phyloP scores from a whole-genome alignment of 2,888 invertebrate species.

The Podabrus alpinus region DNA sequence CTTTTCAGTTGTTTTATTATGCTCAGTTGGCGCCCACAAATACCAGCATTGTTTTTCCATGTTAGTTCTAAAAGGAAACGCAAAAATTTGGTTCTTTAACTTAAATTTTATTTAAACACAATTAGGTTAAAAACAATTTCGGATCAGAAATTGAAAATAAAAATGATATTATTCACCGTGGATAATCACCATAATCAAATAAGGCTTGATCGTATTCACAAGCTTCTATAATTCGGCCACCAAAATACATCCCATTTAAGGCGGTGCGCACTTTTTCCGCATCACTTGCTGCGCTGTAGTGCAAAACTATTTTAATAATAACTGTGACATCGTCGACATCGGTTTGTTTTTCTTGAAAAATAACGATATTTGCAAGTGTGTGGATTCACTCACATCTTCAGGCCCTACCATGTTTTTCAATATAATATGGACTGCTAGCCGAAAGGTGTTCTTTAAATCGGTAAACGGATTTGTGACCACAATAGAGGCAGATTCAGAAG shows the following conservation, averaged over 20 bases:
- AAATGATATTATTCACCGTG: slow-evolving; percentile 57
- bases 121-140: too few species aligned
- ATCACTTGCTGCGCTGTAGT: slow-evolving; percentile 81
- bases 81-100: too few species aligned
- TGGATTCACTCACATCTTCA: slow-evolving; percentile 90
- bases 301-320: slow-evolving; percentile 96
- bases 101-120: too few species aligned
- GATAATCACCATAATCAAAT: slow-evolving; percentile 95
- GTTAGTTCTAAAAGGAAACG: too few species aligned
- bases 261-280: slow-evolving; percentile 84
- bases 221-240: slow-evolving; percentile 90
- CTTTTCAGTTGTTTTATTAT: too few species aligned
- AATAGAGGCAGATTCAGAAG: slow-evolving; percentile 44
- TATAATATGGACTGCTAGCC: slow-evolving; percentile 58
- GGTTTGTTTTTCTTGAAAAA: slow-evolving; percentile 93
- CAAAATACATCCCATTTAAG: slow-evolving; percentile 93
- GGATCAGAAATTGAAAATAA: too few species aligned
- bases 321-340: slow-evolving; percentile 85
- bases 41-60: too few species aligned
- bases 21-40: too few species aligned
- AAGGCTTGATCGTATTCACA: slow-evolving; percentile 94
- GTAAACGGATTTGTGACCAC: slow-evolving; percentile 37
- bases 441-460: slow-evolving; percentile 40
- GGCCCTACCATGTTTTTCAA: slow-evolving; percentile 92
- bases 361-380: slow-evolving; percentile 94